Evolutionary conservation across 2,113 vertebrate genomes (phyloP), one percentile per base, ranked within the genome.

Genomic region (Clarias magur): DNA sequence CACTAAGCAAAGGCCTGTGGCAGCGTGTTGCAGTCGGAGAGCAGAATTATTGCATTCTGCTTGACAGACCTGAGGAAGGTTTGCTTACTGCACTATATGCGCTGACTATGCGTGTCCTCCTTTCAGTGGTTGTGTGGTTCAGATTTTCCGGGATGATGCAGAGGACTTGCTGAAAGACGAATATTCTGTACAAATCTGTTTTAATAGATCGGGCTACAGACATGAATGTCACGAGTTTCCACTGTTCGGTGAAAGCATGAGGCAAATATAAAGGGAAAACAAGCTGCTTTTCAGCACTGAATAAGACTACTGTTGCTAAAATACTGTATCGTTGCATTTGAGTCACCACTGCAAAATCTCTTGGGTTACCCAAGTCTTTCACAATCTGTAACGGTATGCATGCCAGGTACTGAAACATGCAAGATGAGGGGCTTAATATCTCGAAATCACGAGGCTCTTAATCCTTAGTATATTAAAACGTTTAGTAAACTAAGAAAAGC

Each of bases 21-120:
- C 56, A 83, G 56, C 9, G 48, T 57, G 53, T 54, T 63, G 25
- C 38, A 78, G 56, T 34, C 81, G 60, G 63, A 30, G 54, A 48
- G 72, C 10, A 30, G 57, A 82, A 87, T 86, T 82, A n/a, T 80
- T 85, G 73, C 38, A 3, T 84, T 70, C 21, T 27, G 19, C 82
- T 42, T 16, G 70, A 82, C 34, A 60, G n/a, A 56, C 79, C 62
- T 19, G 54, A 81, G 19, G 17, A 80, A 56, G 78, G 76, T 67
- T 63, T 63, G 73, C 84, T 90, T 73, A 78, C 75, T 54, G 48
- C 75, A 9, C 23, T 78, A 7, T 76, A 54, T 38, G 34, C 63
- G 84, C 89, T 86, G 80, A 72, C 57, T 83, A 30, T 56, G 54
- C 79, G 2, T 53, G 84, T 65, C 68, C 34, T 38, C 34, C 3